A percentile compares a stretch with the other conserved stretches of the same genome.
Evolutionary conservation across 2,888 invertebrate species (phyloP).

Genomic region (Cartodere bifasciata): DNA sequence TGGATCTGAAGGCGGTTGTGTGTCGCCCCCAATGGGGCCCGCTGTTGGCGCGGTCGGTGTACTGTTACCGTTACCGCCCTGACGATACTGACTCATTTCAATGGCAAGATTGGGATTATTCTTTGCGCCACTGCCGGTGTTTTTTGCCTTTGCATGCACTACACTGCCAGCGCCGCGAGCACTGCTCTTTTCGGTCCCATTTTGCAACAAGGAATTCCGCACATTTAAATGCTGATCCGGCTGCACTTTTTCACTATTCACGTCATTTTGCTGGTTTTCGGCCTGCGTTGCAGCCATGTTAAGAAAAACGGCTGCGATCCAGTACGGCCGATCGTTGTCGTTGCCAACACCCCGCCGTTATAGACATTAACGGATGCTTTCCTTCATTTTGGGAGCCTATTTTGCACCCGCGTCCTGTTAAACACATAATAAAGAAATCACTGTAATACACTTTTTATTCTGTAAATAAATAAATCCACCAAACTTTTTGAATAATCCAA

Average conservation of each 20-base stretch:
- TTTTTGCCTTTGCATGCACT: slow-evolving; percentile 52
- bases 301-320: slow-evolving; percentile 36
- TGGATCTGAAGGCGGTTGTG: slow-evolving; percentile 15
- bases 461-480: slow-evolving; percentile 33
- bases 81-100: slow-evolving; percentile 61
- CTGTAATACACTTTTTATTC: slow-evolving; percentile 29
- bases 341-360: slow-evolving; percentile 49
- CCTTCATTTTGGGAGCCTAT: slow-evolving; percentile 33
- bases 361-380: slow-evolving; percentile 34
- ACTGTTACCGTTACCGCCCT: slow-evolving; percentile 44
- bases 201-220: slow-evolving; percentile 58
- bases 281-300: slow-evolving; percentile 80
- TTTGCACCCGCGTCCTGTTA: slow-evolving; percentile 33
- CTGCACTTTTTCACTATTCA: slow-evolving; percentile 50
- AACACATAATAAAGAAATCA: slow-evolving; percentile 38
- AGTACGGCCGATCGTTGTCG: slow-evolving; percentile 41
- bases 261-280: slow-evolving; percentile 70
- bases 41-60: slow-evolving; percentile 24
- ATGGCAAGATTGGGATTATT: slow-evolving; percentile 27
- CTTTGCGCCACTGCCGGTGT: slow-evolving; percentile 50
- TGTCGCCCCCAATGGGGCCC: slow-evolving; percentile 13
- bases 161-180: slow-evolving; percentile 50
- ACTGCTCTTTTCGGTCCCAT: slow-evolving; percentile 65
- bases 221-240: slow-evolving; percentile 53
- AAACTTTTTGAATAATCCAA: slow-evolving; percentile 35